Evolutionary conservation across 2,888 invertebrate species (phyloP), one percentile per base, ranked within the genome.

Genomic region (Morpho achilles): DNA sequence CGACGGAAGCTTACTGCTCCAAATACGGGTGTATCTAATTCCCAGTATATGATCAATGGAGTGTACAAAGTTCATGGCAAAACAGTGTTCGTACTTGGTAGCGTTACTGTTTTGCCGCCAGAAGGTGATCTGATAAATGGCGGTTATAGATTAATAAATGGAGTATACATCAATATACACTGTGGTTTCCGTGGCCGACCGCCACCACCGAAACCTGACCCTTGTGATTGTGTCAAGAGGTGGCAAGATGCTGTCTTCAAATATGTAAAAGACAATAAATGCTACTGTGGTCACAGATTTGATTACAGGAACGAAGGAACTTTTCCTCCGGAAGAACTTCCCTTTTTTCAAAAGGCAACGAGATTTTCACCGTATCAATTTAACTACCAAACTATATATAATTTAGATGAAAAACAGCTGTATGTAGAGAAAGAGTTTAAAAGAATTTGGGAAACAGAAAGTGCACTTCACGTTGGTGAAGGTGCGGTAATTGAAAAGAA

Each of bases 111-210:
- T 57, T 64, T 83, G 53, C 84, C 85, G 0, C 61, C 84, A 8
- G 50, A 64, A 7, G 88, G 87, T 43, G 77, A 83, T 0, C 67
- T 86, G n/a, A 83, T 89, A 62, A 83, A 89, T 61, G 87, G 89
- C 9, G 89, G 89, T 2, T 74, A 76, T 63, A 66, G 62, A 40
- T 60, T 55, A n/a, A 50, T 77, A 16, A 58, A 66, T 2, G 80
- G 79, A 7, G 69, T 72, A 59, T 65, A 49, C 52, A 69, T 87
- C 42, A 86, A 79, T 60, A 73, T 87, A 68, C 76, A 88, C 63
- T 77, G 77, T 59, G 89, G 89, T 63, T 76, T 71, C 61, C 75
- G 80, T 40, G 80, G 71, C 46, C 45, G 47, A 39, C 66, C 77
- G 10, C 80, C 80, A 7, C 70, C 77, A 5, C 70, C 69, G 43